phyloP scores from a whole-genome alignment of 2,797 vertebrate genomes.

The Gephyroberyx darwinii region DNA sequence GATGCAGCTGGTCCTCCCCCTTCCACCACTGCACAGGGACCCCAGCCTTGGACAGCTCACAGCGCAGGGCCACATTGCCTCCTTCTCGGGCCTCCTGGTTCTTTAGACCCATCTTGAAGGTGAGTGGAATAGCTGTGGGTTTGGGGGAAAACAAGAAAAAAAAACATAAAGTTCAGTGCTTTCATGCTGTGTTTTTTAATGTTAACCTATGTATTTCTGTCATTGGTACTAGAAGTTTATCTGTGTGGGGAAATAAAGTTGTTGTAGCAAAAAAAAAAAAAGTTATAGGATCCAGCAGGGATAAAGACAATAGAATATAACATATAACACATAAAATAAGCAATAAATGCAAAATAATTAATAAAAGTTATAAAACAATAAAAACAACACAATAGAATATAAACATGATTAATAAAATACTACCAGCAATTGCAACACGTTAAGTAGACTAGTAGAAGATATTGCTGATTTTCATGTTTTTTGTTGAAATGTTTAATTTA shows the following conservation, averaged over 20 bases:
- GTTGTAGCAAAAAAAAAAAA: too few relatives aligned
- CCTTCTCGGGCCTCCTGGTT: slow-evolving; percentile 84
- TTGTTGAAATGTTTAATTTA: not conserved
- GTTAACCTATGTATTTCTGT: not conserved
- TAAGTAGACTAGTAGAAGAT: too few relatives aligned
- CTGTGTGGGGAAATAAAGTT: too few relatives aligned
- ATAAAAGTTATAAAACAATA: not conserved
- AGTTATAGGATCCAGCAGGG: too few relatives aligned
- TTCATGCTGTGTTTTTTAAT: not conserved
- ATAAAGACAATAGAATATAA: too few relatives aligned
- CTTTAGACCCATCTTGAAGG: slow-evolving; percentile 83
- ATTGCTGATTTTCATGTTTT: not conserved
- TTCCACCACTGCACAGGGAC: slow-evolving; percentile 86
- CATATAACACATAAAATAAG: too few relatives aligned
- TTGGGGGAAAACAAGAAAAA: too few relatives aligned
- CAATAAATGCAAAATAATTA: not conserved
- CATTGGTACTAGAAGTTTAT: too few relatives aligned
- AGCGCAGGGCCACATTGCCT: slow-evolving; percentile 71
- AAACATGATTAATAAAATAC: not conserved
- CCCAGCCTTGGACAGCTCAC: slow-evolving; percentile 83
- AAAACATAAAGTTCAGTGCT: not conserved
- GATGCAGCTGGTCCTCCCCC: slow-evolving; percentile 74
- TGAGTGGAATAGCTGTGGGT: slow-evolving; percentile 73
- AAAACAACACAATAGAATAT: not conserved
- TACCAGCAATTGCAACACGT: not conserved